Evolutionary conservation across 2,888 invertebrate genomes (phyloP), one percentile per base, ranked within the genome.

Genomic region (Pristionchus entomophagus): DNA sequence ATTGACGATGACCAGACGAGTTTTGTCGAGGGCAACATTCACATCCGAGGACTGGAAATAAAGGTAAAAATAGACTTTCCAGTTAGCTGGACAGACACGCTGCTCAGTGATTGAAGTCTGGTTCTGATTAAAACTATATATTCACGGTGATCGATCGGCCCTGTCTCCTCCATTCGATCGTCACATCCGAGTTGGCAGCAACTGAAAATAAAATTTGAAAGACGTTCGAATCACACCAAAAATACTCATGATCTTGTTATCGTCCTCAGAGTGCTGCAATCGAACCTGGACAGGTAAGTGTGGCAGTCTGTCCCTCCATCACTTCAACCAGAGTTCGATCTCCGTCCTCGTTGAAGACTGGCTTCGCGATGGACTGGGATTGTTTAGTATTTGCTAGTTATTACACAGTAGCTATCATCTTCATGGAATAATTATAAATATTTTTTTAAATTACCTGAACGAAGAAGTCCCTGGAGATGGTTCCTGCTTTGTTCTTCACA

Each of bases 251-350:
- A n/a, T n/a, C n/a, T n/a, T n/a, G n/a, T n/a, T 59, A 26, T 59
- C 8, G 59, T 59, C 8, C 17, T 4, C 38, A 77, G 5, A 22
- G n/a, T 4, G 10, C 95, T 32, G 29, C 32, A 32, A 62, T 12
- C 73, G 88, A 88, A 0, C 94, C 95, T 0, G 93, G 91, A 92
- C 96, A 96, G 0, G 95, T 94, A 38, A 96, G 91, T 78, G 94
- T 94, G 2, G 95, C 95, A 10, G 95, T 90, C 86, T 95, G 94
- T 0, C 95, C 95, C 92, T 95, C 95, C 53, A 95, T 88, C 8
- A 94, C 94, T 86, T 91, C 87, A 49, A 92, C 73, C 19, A 86
- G 59, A 19, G 51, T 86, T 84, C 26, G 86, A 84, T 87, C 87
- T 22, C 86, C 89, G 26, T 69, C 53, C 59, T 88, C 88, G 26